Base-by-base conservation (phyloP, 2,113 vertebrate genomes). In the Pitta sordida region DNA sequence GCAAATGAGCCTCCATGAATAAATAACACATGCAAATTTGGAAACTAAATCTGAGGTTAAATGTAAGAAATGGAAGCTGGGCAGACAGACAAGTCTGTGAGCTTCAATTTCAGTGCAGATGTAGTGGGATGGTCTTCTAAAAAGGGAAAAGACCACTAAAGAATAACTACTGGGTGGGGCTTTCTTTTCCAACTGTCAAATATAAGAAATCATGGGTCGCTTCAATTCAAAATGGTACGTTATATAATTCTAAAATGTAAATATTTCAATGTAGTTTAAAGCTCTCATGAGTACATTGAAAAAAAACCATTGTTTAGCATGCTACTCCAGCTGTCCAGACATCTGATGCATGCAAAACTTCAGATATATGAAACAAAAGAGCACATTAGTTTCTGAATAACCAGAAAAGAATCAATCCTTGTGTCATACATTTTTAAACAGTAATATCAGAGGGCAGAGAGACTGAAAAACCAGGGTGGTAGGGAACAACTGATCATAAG, bases 11-110 rank as follows among this genome's bases (percentile, higher is more conserved):
- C 55, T 23, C 60, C 49, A 78, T 74, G 22, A 97, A 88, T 83
- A 95, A 96, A 95, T 82, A 89, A 15, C 91, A 75, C 63, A 70
- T 37, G 90, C 63, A 95, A 91, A 93, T 85, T 89, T 77, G 55
- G 75, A 95, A 97, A 93, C 21, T 93, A 94, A 96, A 96, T 90
- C 43, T 59, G 55, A 94, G 15, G 17, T 30, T 79, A 93, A 91
- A 93, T 43, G 27, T 87, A 94, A 94, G 96, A 96, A 97, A 85
- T n/a, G 23, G 82, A 97, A 96, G 68, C 32, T 90, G 13, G 62
- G 51, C 85, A 91, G 92, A 96, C 69, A 95, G 83, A 75, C 44
- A 94, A 44, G 7, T 67, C 80, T 88, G 71, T 46, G 63, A 69
- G 32, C 80, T 96, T 92, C 89, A 67, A 30, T 83, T 96, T 95